Conservation (phyloP, 2,113 vertebrate species). For the Apeltes quadracus region DNA sequence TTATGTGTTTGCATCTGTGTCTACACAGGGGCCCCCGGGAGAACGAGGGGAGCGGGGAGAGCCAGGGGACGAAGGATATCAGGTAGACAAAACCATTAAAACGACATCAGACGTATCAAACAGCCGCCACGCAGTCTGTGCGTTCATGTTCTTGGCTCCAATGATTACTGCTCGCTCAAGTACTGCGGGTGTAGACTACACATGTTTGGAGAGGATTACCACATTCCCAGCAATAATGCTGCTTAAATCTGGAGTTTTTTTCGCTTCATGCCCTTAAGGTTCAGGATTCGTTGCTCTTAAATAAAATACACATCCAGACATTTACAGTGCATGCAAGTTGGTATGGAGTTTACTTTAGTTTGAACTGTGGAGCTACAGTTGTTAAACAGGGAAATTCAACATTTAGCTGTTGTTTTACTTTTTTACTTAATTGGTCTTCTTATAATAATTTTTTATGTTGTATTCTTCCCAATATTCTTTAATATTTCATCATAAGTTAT, state of each 20-base stretch:
- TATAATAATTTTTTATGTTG: background rate
- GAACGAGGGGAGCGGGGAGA: conserved; percentile 91
- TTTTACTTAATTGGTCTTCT: background rate
- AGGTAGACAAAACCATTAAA: conserved; percentile 77
- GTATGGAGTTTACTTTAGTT: background rate
- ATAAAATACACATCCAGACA: background rate
- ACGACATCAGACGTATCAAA: conserved; percentile 17
- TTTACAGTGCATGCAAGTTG: background rate
- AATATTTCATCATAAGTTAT: background rate
- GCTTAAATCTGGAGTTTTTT: conserved; percentile 33
- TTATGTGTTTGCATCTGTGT: conserved; percentile 57
- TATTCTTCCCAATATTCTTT: background rate
- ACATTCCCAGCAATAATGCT: conserved; percentile 3
- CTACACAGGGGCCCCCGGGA: conserved; percentile 85
- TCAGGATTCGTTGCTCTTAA: background rate
- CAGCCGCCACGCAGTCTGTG: background rate
- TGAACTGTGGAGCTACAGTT: background rate
- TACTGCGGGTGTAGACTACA: conserved; percentile 44
- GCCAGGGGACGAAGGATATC: conserved; percentile 89
- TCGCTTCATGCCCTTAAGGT: conserved; percentile 4
- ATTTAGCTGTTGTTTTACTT: background rate
- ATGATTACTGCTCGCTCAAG: background rate
- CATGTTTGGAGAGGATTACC: conserved; percentile 43
- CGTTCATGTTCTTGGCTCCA: background rate
- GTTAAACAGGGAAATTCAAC: background rate